Evolutionary conservation across 1,140 invertebrate species (phyloP).

Genomic region (Solenopsis fugax): DNA sequence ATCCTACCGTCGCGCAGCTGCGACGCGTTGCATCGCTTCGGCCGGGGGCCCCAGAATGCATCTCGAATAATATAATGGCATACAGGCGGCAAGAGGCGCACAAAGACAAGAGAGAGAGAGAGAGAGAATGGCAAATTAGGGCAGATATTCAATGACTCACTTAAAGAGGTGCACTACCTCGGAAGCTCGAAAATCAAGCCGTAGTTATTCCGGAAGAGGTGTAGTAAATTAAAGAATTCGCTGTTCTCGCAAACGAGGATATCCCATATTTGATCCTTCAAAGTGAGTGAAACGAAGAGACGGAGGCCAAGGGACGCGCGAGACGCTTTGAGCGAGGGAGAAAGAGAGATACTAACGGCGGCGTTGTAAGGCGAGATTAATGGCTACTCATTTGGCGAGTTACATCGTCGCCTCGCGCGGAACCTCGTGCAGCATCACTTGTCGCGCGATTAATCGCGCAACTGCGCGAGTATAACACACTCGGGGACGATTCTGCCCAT

Average conservation of each 20-base stretch:
- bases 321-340: neutral
- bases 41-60: slow-evolving; percentile 15
- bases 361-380: slow-evolving; percentile 27
- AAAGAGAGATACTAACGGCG: neutral
- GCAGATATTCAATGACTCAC: slow-evolving; percentile 37
- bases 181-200: neutral
- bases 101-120: slow-evolving; percentile 27
- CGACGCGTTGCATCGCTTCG: slow-evolving; percentile 6
- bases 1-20: slow-evolving; percentile 29
- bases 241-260: neutral
- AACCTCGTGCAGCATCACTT: slow-evolving; percentile 24
- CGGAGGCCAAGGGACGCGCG: neutral
- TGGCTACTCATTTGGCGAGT: slow-evolving; percentile 26
- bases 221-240: slow-evolving; percentile 10
- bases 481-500: neutral
- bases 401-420: neutral
- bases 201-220: neutral
- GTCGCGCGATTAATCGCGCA: slow-evolving; percentile 34
- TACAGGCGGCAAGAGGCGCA: neutral
- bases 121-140: slow-evolving; percentile 20
- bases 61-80: slow-evolving; percentile 55
- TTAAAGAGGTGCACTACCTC: slow-evolving; percentile 1
- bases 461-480: slow-evolving; percentile 15
- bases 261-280: neutral
- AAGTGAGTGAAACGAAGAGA: neutral